Conservation (phyloP, 2,797 vertebrate genomes). For the Aythya fuligula region DNA sequence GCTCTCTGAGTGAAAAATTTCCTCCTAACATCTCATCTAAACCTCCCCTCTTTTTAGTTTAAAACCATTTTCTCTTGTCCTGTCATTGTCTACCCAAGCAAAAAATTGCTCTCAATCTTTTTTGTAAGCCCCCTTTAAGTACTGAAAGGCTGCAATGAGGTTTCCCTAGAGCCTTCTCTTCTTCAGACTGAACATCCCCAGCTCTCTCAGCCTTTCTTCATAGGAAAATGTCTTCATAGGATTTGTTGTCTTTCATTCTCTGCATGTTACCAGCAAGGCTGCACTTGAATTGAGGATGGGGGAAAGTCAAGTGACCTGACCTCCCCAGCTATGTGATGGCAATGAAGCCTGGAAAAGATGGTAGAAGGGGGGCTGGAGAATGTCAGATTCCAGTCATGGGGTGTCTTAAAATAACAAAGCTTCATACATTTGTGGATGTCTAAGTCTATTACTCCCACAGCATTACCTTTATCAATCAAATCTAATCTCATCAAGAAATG, state of each 20-base stretch:
- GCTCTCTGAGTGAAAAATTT: no score
- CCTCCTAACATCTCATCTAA: no score
- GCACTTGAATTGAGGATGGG: rapidly evolving
- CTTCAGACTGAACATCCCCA: no score
- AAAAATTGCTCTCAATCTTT: no score
- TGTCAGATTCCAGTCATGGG: background rate
- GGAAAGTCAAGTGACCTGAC: background rate
- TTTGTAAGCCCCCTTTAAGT: no score
- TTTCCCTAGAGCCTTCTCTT: no score
- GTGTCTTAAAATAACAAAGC: background rate
- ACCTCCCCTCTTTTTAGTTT: no score
- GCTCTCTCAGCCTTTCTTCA: no score
- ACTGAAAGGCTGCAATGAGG: no score
- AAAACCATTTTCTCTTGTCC: no score
- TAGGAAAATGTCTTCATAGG: no score
- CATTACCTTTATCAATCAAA: slow-evolving; percentile 5
- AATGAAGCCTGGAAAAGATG: background rate
- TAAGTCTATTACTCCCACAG: background rate
- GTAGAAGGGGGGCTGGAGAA: background rate
- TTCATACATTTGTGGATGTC: background rate
- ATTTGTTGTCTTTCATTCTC: background rate
- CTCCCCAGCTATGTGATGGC: background rate
- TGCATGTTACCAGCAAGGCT: background rate
- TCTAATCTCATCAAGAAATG: background rate
- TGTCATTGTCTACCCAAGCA: no score